Conservation (phyloP, 2,797 vertebrate species). For the Cossypha caffra region DNA sequence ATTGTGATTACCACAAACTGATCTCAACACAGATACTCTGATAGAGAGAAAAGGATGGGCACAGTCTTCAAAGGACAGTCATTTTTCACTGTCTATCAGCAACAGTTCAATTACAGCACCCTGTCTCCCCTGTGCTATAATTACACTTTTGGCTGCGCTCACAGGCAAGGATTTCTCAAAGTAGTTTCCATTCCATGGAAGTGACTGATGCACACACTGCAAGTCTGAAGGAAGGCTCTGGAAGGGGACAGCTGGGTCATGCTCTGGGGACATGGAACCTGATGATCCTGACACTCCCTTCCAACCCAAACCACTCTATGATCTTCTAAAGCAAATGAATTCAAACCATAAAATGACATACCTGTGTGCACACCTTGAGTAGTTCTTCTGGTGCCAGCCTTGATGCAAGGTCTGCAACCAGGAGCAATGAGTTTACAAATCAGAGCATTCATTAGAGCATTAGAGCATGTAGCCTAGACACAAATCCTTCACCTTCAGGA, state of each 20-base stretch:
- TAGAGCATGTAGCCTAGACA: not conserved
- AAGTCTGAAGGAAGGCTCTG: not conserved
- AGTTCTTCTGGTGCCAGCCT: not conserved
- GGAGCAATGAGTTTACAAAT: not conserved
- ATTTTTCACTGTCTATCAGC: constrained; percentile 21
- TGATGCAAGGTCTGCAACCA: not conserved
- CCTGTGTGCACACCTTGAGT: not conserved
- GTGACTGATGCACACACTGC: not conserved
- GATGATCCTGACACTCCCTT: not conserved
- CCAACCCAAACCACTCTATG: not conserved
- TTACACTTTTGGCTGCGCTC: not conserved
- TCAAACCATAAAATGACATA: not conserved
- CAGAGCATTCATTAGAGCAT: not conserved
- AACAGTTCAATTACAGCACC: not conserved
- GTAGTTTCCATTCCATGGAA: not conserved
- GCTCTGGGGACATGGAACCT: not conserved
- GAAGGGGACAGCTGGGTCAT: not conserved
- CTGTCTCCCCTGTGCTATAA: not conserved
- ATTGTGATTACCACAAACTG: not conserved
- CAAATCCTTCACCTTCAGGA: not conserved
- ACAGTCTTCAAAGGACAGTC: not conserved
- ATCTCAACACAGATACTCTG: not conserved
- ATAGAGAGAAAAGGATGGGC: not conserved
- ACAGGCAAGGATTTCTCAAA: not conserved
- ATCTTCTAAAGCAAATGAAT: not conserved